A percentile compares a stretch with the other conserved stretches of the same genome.
Conservation (phyloP, 37 sponge, comb jelly and placozoan species). For the Crambe crambe region DNA sequence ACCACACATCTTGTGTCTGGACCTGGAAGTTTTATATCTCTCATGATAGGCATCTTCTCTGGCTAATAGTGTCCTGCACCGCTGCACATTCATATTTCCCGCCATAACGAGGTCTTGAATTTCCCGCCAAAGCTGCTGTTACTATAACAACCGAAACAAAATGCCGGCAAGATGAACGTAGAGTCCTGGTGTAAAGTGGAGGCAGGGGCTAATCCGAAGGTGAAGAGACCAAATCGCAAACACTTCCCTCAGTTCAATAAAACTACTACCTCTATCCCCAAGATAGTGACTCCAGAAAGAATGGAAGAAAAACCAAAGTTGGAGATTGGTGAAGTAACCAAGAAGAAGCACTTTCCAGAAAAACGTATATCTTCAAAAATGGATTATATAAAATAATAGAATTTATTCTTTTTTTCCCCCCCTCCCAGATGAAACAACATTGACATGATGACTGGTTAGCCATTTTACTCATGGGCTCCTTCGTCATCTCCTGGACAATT, state of each 20-base stretch:
- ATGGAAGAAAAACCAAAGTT: conserved; percentile 48
- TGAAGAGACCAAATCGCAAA: conserved; percentile 62
- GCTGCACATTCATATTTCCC: not conserved
- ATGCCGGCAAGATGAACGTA: conserved; percentile 60
- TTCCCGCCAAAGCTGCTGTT: not conserved
- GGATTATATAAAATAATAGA: no score
- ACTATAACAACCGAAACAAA: not conserved
- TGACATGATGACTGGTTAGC: conserved; percentile 23
- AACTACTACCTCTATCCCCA: conserved; percentile 58
- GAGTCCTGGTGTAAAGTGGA: conserved; percentile 95
- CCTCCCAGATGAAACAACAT: conserved; percentile 59
- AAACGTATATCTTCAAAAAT: conserved; percentile 73
- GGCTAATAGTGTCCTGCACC: not conserved
- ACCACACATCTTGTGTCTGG: conserved; percentile 59
- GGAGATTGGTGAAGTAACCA: conserved; percentile 35
- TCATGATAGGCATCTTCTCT: conserved; percentile 1
- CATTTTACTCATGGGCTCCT: conserved; percentile 28
- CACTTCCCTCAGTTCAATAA: conserved; percentile 68
- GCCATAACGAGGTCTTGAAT: not conserved
- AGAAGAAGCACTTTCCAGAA: conserved; percentile 62
- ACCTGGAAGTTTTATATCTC: conserved; percentile 31
- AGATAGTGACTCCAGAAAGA: conserved; percentile 18
- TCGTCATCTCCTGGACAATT: conserved; percentile 49
- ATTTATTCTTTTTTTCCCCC: not conserved
- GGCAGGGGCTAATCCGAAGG: conserved; percentile 67